These are phyloP conservation scores for Apotomis betuletana DNA, from an alignment of 2,888 invertebrate species.

Conservation along the genomic window DNA sequence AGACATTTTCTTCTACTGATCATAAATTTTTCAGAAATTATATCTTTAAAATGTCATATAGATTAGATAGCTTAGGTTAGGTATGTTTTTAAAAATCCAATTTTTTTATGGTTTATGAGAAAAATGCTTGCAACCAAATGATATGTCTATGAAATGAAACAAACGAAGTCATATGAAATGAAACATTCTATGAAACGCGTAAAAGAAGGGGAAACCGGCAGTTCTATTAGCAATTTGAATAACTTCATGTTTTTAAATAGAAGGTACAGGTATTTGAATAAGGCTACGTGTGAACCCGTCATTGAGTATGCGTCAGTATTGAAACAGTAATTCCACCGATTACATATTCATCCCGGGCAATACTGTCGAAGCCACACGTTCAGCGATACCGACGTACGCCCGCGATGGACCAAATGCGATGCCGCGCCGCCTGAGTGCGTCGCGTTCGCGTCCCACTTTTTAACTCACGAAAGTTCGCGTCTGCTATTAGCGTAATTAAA, in stretches of 20 bases:
- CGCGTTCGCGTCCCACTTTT: conserved; percentile 76
- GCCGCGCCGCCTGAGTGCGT: conserved; percentile 65
- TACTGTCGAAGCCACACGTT: conserved; percentile 12
- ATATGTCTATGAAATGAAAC: too few relatives aligned
- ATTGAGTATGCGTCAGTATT: conserved; percentile 26
- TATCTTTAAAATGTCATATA: too few relatives aligned
- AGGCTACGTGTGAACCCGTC: background rate
- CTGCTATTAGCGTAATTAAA: conserved; percentile 82
- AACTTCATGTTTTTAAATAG: background rate
- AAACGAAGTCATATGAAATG: too few relatives aligned
- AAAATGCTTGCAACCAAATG: too few relatives aligned
- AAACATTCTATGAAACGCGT: too few relatives aligned
- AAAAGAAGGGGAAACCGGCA: too few relatives aligned
- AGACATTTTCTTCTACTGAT: too few relatives aligned
- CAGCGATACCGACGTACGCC: conserved; percentile 10
- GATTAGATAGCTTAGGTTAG: too few relatives aligned
- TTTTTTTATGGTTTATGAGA: too few relatives aligned
- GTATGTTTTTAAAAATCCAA: too few relatives aligned
- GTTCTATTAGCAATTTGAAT: background rate
- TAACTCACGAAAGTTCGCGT: conserved; percentile 67
- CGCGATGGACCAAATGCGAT: conserved; percentile 56
- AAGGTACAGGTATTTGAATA: background rate
- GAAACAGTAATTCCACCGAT: conserved; percentile 31
- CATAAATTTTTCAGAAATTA: too few relatives aligned
- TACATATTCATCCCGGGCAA: conserved; percentile 28